Conservation (phyloP, 2,113 vertebrate genomes). For the Myiopsitta monachus region DNA sequence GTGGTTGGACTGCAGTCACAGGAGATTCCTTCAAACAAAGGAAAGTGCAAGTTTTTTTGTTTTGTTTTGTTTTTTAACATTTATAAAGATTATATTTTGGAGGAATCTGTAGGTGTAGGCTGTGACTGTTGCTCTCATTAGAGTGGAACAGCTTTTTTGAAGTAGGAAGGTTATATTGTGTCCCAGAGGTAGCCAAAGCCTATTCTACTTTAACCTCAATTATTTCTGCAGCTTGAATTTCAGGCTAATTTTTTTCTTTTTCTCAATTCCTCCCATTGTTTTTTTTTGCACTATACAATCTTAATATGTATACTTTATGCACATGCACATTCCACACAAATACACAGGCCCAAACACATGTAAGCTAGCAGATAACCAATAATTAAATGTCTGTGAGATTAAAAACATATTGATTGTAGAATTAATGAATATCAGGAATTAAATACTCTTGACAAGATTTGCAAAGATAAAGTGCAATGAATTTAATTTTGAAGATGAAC, state of each 20-base stretch:
- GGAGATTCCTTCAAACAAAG: neutral
- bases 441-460: slow-evolving; percentile 6
- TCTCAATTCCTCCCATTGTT: neutral
- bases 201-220: neutral
- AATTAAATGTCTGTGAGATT: slow-evolving; percentile 5
- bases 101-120: neutral
- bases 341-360: accelerated
- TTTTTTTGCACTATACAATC: neutral
- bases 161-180: neutral
- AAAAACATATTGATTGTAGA: neutral
- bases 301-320: neutral
- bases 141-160: neutral
- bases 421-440: neutral
- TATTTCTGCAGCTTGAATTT: neutral
- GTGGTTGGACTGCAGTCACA: neutral
- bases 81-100: neutral
- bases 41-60: neutral
- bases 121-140: neutral
- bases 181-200: neutral
- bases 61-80: accelerated
- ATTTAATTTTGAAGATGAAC: slow-evolving; percentile 12
- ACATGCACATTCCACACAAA: neutral
- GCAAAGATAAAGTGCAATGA: neutral
- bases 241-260: neutral
- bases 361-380: neutral